These are phyloP conservation scores for Pogonomyrmex californicus DNA, from an alignment of 1,140 invertebrate genomes.

Conservation along the genomic window DNA sequence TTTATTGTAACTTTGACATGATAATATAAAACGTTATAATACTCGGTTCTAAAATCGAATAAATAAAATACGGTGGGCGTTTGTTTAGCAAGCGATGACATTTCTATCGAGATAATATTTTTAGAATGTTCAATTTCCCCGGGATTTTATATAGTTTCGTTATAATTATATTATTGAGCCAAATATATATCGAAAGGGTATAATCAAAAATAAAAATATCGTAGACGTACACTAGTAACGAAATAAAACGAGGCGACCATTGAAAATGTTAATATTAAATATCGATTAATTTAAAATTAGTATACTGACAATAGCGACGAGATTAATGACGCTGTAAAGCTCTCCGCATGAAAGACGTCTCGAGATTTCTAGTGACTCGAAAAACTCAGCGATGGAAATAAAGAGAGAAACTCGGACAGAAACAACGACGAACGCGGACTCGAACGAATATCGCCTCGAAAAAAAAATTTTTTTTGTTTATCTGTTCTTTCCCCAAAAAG, in stretches of 20 bases:
- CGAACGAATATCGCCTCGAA: neutral
- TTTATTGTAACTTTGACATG: neutral
- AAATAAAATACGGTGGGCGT: neutral
- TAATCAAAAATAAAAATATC: neutral
- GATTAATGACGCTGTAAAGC: neutral
- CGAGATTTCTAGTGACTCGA: neutral
- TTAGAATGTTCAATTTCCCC: neutral
- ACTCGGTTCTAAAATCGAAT: neutral
- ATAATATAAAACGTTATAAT: neutral
- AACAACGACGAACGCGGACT: neutral
- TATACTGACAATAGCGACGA: neutral
- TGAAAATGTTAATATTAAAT: neutral
- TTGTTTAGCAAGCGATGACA: conserved; percentile 14
- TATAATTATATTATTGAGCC: conserved; percentile 10
- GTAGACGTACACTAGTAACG: neutral
- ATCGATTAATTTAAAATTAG: neutral
- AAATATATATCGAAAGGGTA: neutral
- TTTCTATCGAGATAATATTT: neutral
- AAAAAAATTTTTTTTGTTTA: neutral
- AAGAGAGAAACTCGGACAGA: neutral
- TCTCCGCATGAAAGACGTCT: neutral
- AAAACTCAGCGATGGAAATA: neutral
- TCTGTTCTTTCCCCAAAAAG: conserved; percentile 25
- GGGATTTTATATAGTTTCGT: neutral
- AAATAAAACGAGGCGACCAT: neutral